Conservation (phyloP, 2,888 invertebrate species). For the Eugnorisma glareosa region DNA sequence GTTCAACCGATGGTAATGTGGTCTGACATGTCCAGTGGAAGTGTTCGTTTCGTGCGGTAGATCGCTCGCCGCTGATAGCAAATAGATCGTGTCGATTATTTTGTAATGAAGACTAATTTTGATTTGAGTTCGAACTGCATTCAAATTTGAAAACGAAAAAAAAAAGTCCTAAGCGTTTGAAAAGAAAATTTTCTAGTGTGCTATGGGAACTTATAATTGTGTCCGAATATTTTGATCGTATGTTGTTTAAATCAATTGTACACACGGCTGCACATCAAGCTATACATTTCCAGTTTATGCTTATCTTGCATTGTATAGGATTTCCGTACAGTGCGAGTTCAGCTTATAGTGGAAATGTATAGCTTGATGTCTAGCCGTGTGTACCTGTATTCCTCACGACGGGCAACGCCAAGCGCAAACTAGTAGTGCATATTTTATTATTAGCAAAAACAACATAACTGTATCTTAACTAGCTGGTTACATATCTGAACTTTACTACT, state of each 20-base stretch:
- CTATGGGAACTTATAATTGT: too few species aligned
- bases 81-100: slow-evolving; percentile 38
- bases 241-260: too few species aligned
- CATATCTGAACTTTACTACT: background rate
- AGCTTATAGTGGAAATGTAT: too few species aligned
- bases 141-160: background rate
- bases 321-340: too few species aligned
- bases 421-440: background rate
- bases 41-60: slow-evolving; percentile 25
- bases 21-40: slow-evolving; percentile 46
- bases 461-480: background rate
- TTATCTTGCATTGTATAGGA: too few species aligned
- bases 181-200: too few species aligned
- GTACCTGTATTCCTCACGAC: too few species aligned
- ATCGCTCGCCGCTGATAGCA: slow-evolving; percentile 33
- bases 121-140: background rate
- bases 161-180: background rate
- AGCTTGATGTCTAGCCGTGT: too few species aligned
- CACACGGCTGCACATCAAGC: too few species aligned
- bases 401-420: too few species aligned
- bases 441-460: background rate
- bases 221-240: too few species aligned
- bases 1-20: slow-evolving; percentile 37
- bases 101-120: slow-evolving; percentile 27
- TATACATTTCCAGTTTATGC: too few species aligned